These are phyloP conservation scores for Enteromius paludinosus DNA, from an alignment of 2,797 vertebrate species.

Conservation along the genomic window DNA sequence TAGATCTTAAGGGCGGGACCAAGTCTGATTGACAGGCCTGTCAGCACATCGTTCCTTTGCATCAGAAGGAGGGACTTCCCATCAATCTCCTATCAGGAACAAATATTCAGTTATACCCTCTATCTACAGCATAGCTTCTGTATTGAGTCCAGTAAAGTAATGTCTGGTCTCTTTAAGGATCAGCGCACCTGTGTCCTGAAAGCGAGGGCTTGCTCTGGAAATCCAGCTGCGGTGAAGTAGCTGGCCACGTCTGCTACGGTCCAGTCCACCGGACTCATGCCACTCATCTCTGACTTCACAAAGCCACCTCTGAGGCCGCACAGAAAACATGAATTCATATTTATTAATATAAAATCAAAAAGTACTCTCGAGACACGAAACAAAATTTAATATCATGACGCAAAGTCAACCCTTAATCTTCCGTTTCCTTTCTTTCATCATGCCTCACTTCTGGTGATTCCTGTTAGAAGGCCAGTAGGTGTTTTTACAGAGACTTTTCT, in stretches of 20 bases:
- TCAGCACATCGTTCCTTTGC: slow-evolving; percentile 91
- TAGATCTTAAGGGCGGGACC: slow-evolving; percentile 94
- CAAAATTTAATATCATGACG: background rate
- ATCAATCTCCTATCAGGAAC: slow-evolving; percentile 83
- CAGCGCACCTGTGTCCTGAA: slow-evolving; percentile 85
- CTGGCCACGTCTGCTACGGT: slow-evolving; percentile 87
- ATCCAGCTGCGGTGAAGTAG: slow-evolving; percentile 87
- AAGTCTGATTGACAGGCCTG: slow-evolving; percentile 89
- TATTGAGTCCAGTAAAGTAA: background rate
- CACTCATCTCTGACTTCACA: slow-evolving; percentile 73
- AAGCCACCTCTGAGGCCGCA: slow-evolving; percentile 60
- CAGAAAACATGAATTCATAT: background rate
- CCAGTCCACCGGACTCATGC: slow-evolving; percentile 83
- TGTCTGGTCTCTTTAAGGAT: background rate
- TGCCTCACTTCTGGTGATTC: background rate
- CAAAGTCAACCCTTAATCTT: background rate
- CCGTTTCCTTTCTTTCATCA: background rate
- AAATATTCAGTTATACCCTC: background rate
- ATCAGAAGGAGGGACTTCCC: slow-evolving; percentile 91
- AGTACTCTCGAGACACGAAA: background rate
- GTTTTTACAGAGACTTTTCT: background rate
- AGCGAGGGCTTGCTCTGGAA: slow-evolving; percentile 87
- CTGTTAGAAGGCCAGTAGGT: background rate
- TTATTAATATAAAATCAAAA: background rate
- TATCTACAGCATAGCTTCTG: background rate